phyloP scores from a whole-genome alignment of 2,113 vertebrate genomes.

The Erythrocercus mccallii region DNA sequence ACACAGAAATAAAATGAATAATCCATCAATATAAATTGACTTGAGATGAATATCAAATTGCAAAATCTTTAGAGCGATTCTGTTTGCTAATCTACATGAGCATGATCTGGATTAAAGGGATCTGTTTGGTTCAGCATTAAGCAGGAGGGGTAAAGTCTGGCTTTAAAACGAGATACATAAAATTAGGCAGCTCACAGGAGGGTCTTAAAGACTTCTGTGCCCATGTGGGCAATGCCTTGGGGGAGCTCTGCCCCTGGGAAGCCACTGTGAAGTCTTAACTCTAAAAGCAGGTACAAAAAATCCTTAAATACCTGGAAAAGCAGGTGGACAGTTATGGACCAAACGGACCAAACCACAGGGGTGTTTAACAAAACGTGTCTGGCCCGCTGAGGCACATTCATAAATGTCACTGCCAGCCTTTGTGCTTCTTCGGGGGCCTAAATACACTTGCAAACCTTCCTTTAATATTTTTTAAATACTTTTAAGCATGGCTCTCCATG shows the following conservation, averaged over 20 bases:
- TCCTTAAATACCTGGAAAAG: neutral
- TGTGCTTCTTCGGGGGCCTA: neutral
- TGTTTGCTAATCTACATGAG: constrained; percentile 28
- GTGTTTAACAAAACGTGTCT: neutral
- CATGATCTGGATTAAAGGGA: constrained; percentile 45
- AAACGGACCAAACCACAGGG: neutral
- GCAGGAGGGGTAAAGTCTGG: neutral
- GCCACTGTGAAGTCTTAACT: neutral
- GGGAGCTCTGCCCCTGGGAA: neutral
- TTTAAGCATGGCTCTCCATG: constrained; percentile 27
- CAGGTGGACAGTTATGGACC: neutral
- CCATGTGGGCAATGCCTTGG: neutral
- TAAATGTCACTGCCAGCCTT: neutral
- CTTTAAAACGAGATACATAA: neutral
- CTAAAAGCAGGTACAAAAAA: neutral
- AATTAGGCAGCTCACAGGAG: neutral
- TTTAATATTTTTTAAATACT: constrained; percentile 30
- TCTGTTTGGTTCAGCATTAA: constrained; percentile 42
- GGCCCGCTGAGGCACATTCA: neutral
- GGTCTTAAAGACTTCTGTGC: neutral
- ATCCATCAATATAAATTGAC: constrained; percentile 56
- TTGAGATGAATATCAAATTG: constrained; percentile 54
- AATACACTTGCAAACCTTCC: constrained; percentile 21
- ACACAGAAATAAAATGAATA: constrained; percentile 64
- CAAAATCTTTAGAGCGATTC: constrained; percentile 35